Evolutionary conservation across 1,140 invertebrate genomes (phyloP).

Genomic region (Trissolcus basalis): DNA sequence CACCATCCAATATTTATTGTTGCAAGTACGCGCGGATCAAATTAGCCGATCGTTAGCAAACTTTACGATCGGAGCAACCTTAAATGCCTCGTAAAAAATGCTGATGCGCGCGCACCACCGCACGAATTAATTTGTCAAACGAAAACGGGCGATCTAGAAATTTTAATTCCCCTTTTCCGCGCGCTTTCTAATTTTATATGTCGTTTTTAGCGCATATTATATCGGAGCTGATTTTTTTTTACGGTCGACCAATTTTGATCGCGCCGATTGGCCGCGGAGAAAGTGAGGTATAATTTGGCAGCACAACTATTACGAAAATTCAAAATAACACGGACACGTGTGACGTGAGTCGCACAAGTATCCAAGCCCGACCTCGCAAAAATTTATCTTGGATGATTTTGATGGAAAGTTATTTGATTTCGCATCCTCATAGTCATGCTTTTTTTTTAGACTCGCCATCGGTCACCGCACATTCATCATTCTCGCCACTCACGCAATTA

Average conservation of each 20-base stretch:
- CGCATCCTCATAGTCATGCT: no score
- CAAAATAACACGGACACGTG: no score
- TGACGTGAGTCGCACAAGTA: no score
- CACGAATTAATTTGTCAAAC: no score
- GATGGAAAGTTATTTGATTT: no score
- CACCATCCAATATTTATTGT: constrained; percentile 47
- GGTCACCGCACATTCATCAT: constrained; percentile 25
- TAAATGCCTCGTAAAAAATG: no score
- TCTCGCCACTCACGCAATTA: constrained; percentile 34
- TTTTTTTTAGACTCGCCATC: constrained; percentile 11
- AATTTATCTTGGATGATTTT: no score
- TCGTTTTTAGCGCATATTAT: constrained; percentile 16
- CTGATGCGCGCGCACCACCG: no score
- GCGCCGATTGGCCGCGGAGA: constrained; percentile 5
- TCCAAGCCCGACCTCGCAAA: no score
- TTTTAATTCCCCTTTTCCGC: neutral
- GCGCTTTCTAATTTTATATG: constrained; percentile 32
- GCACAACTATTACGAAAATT: no score
- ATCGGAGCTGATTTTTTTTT: constrained; percentile 12
- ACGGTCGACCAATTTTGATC: constrained; percentile 14
- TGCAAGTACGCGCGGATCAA: constrained; percentile 22
- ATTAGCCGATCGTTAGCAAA: constrained; percentile 36
- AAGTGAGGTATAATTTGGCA: constrained; percentile 1
- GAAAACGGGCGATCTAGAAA: no score
- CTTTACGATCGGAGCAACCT: constrained; percentile 13